Conservation (phyloP, 2,888 invertebrate genomes). For the Elmis aenea region DNA sequence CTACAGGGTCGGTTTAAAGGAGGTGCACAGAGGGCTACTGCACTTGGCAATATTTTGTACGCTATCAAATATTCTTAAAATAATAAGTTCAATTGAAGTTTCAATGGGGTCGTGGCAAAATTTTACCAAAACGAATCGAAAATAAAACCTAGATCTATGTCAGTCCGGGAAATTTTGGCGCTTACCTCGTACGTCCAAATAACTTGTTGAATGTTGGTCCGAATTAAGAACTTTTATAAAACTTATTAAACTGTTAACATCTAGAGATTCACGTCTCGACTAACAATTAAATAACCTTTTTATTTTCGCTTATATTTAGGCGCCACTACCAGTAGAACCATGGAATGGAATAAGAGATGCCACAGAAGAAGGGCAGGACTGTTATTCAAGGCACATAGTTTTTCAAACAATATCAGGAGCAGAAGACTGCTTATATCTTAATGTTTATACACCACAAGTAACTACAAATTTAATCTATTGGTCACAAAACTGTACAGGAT, state of each 20-base stretch:
- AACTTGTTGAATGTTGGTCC: too few species aligned
- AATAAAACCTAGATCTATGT: too few species aligned
- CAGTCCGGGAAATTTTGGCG: too few species aligned
- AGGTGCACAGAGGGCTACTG: too few species aligned
- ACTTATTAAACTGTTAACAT: not conserved
- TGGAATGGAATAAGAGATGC: constrained; percentile 40
- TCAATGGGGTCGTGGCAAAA: too few species aligned
- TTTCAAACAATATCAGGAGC: constrained; percentile 43
- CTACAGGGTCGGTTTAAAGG: too few species aligned
- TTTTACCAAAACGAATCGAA: too few species aligned
- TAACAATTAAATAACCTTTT: not conserved
- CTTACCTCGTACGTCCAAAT: too few species aligned
- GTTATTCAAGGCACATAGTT: constrained; percentile 37
- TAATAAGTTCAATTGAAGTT: too few species aligned
- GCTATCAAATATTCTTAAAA: too few species aligned
- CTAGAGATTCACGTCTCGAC: not conserved
- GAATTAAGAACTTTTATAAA: not conserved
- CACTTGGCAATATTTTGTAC: too few species aligned
- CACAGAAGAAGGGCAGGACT: constrained; percentile 35
- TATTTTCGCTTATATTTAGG: constrained; percentile 26
- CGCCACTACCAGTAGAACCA: constrained; percentile 38
- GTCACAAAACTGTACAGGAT: not conserved
- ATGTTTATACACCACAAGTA: constrained; percentile 45
- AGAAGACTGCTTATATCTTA: constrained; percentile 53
- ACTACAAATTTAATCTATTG: not conserved